Base-by-base conservation (phyloP, 2,797 vertebrate species). In the Discoglossus pictus region DNA sequence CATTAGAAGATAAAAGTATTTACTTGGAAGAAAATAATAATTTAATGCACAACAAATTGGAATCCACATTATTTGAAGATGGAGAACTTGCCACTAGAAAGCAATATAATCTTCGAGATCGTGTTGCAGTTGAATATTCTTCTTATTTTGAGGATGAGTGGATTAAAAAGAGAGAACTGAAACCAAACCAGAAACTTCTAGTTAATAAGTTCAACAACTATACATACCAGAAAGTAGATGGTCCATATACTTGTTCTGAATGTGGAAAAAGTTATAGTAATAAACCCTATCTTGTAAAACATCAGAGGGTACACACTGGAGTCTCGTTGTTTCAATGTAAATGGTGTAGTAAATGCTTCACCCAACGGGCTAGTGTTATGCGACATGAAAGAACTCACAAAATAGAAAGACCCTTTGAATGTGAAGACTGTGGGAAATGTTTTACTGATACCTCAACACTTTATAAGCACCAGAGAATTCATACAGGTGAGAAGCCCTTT, bases 241-340 rank as follows among this genome's bases (percentile, higher is more conserved):
- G 43, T 2, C 27, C 8, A 1, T 67, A 72, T 6, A 11, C 16
- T 16, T 77, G 73, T 27, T 40, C 25, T 17, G 73, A 71, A 68
- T 77, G 66, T 54, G 70, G 73, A 1, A 77, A 75, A 53, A 40
- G 48, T 15, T 71, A 73, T 11, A 67, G 48, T 3, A 42, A 25
- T 17, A 75, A 62, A 25, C 36, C 46, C 17, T 51, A 42, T 1
- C 56, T 75, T 4, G 25, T 31, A 15, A 62, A 73, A 50, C 64
- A 77, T 24, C 60, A 55, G 36, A 75, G 47, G 25, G 20, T 66
- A 2, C 56, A 72, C 35, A 71, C 68, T 1, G 56, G 40, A 0
- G 13, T 64, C 16, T 25, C 68, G 0, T 15, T 63, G 3, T 71
- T 24, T 40, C n/a, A 63, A 11, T 71, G 68, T 24, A 34, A 15